Evolutionary conservation across 2,888 invertebrate genomes (phyloP).

Genomic region (Theodoxus fluviatilis): DNA sequence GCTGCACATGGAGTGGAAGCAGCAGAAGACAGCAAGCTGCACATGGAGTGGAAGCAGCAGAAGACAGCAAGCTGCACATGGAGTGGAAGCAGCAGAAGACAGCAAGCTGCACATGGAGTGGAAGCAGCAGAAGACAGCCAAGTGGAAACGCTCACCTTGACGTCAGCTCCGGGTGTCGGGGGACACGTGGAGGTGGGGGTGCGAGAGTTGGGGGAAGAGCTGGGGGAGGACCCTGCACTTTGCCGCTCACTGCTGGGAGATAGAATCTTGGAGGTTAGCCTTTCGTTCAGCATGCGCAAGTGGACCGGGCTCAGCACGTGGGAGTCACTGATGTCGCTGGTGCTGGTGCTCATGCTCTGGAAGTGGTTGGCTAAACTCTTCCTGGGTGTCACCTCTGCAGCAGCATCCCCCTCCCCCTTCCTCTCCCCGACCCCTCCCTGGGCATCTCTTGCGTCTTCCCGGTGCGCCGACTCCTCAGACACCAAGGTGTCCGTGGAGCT

Average conservation of each 20-base stretch:
- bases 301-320: constrained; percentile 37
- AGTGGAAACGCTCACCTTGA: constrained; percentile 39
- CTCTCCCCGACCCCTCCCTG: constrained; percentile 25
- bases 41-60: too few relatives aligned
- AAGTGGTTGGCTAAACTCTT: too few relatives aligned
- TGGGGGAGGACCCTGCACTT: constrained; percentile 22
- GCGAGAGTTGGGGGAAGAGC: constrained; percentile 67
- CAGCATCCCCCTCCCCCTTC: constrained; percentile 19
- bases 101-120: too few relatives aligned
- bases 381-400: constrained; percentile 32
- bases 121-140: too few relatives aligned
- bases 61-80: too few relatives aligned
- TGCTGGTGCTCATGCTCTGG: constrained; percentile 63
- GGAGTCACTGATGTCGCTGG: constrained; percentile 61
- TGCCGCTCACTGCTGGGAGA: background rate
- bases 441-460: constrained; percentile 64
- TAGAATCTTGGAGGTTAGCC: constrained; percentile 20
- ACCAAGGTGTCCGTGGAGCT: constrained; percentile 72
- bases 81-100: too few relatives aligned
- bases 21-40: too few relatives aligned
- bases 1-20: too few relatives aligned
- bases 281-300: too few relatives aligned
- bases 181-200: constrained; percentile 72
- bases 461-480: too few relatives aligned
- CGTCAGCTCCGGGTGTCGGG: constrained; percentile 70